Percentiles rank a stretch among this genome's conserved stretches.
Evolutionary conservation across 2,797 vertebrate species (phyloP).

Genomic region (Aulostomus chinensis): DNA sequence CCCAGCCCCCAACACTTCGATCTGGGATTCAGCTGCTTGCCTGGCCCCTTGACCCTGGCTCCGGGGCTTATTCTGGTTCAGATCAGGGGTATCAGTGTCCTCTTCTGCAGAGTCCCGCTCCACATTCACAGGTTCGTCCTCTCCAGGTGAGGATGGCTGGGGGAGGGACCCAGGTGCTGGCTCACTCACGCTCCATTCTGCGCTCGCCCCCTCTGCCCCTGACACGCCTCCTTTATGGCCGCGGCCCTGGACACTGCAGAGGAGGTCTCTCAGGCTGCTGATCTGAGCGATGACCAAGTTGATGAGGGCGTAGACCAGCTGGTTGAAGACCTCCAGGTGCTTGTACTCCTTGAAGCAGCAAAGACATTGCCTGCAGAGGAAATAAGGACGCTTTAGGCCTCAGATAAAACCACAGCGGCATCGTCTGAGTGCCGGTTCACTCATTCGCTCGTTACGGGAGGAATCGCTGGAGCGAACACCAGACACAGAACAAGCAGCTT

Average conservation of each 20-base stretch:
- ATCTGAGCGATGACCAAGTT: slow-evolving; percentile 98
- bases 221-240: slow-evolving; percentile 35
- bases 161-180: slow-evolving; percentile 74
- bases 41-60: slow-evolving; percentile 61
- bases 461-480: too few species aligned
- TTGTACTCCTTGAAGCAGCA: slow-evolving; percentile 99
- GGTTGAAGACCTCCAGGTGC: slow-evolving; percentile 98
- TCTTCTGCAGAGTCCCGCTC: slow-evolving; percentile 90
- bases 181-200: slow-evolving; percentile 77
- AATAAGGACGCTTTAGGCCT: not conserved
- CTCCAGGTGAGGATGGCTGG: slow-evolving; percentile 76
- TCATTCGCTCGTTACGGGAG: too few species aligned
- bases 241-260: slow-evolving; percentile 77
- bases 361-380: slow-evolving; percentile 90
- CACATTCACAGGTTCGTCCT: slow-evolving; percentile 90
- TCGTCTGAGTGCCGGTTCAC: too few species aligned
- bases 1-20: slow-evolving; percentile 73
- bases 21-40: slow-evolving; percentile 71
- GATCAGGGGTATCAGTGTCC: slow-evolving; percentile 70
- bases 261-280: slow-evolving; percentile 92
- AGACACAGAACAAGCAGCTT: too few species aligned
- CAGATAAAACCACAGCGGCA: too few species aligned
- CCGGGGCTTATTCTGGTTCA: slow-evolving; percentile 72
- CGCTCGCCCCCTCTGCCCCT: slow-evolving; percentile 80
- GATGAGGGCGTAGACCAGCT: slow-evolving; percentile 98